phyloP scores from a whole-genome alignment of 2,113 vertebrate genomes.

The Calyptommatus sinebrachiatus region DNA sequence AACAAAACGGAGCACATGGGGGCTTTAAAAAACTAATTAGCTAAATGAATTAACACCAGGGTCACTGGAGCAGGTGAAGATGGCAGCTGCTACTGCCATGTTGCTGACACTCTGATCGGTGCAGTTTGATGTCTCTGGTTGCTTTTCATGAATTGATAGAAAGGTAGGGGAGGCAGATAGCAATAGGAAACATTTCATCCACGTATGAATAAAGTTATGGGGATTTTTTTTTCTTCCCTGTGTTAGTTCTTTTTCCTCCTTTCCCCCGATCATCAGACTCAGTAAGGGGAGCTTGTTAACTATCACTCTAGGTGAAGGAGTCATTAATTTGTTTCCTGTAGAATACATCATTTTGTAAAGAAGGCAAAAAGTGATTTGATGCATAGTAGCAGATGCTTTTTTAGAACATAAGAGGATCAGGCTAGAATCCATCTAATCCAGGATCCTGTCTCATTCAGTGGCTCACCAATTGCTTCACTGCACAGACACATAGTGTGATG shows the following conservation, averaged over 20 bases:
- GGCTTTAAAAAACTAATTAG: conserved; percentile 46
- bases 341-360: not conserved
- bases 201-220: not conserved
- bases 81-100: conserved; percentile 33
- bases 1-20: conserved; percentile 38
- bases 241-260: not conserved
- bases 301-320: not conserved
- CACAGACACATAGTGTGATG: too few species aligned
- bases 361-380: not conserved
- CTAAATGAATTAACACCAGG: conserved; percentile 38
- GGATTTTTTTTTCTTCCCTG: not conserved
- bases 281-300: not conserved
- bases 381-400: too few species aligned
- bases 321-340: not conserved
- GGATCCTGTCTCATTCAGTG: too few species aligned
- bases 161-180: not conserved
- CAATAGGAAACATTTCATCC: not conserved
- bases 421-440: too few species aligned
- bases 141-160: not conserved
- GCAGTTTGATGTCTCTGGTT: conserved; percentile 11
- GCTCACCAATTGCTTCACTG: too few species aligned
- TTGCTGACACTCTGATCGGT: conserved; percentile 18
- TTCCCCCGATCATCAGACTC: not conserved
- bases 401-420: not conserved
- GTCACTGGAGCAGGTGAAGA: conserved; percentile 39